Conservation (phyloP, 2,113 vertebrate species). For the Myodes glareolus region DNA sequence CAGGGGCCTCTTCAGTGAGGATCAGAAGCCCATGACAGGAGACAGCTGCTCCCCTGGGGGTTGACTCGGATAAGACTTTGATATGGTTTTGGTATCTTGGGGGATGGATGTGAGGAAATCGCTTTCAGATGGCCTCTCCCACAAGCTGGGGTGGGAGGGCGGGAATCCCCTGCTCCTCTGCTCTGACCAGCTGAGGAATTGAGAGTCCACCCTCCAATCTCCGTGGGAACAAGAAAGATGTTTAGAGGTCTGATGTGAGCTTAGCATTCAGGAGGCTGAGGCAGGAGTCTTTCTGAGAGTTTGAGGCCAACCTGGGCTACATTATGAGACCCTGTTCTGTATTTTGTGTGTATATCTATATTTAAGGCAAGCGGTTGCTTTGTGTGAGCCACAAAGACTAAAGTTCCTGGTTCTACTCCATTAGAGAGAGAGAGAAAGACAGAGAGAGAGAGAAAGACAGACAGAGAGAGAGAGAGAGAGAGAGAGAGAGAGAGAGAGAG, state of each 20-base stretch:
- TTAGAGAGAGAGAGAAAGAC: neutral
- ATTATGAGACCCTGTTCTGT: neutral
- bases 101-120: neutral
- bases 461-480: neutral
- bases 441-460: neutral
- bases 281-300: neutral
- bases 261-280: neutral
- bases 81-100: neutral
- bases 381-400: neutral
- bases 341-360: neutral
- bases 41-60: neutral
- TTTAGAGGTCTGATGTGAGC: neutral
- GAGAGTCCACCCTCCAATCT: neutral
- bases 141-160: neutral
- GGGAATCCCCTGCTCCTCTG: slow-evolving; percentile 21
- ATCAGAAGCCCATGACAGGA: neutral
- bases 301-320: neutral
- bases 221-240: neutral
- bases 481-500: neutral
- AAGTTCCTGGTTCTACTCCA: slow-evolving; percentile 32
- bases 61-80: neutral
- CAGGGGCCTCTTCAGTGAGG: neutral
- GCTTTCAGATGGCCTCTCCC: neutral
- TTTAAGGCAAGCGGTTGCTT: neutral
- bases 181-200: slow-evolving; percentile 32